Evolutionary conservation across 1,140 invertebrate species (phyloP), one percentile per base, ranked within the genome.

Genomic region (Asbolus verrucosus): DNA sequence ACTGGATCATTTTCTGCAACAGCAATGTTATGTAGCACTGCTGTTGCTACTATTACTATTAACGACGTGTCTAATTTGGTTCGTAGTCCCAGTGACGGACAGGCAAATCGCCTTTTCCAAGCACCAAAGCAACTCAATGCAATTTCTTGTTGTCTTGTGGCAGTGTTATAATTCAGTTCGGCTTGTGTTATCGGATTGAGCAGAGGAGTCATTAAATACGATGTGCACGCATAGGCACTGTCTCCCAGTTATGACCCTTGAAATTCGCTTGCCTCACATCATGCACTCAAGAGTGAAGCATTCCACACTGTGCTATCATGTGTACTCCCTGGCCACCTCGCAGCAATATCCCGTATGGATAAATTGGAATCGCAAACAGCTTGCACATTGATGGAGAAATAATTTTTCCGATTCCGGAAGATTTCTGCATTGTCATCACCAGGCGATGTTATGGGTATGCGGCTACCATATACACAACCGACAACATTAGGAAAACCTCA

Each of bases 21-120:
- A n/a, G 79, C 73, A 69, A 83, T 78, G 71, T 84, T 83, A 60
- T 83, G 81, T 6, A 84, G 65, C 0, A 84, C 80, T 41, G 75
- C 80, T 39, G 72, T 74, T 30, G 81, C 81, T 6, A 82, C 71
- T 16, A 83, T 81, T 0, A 82, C 67, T 21, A 69, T 27, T 11
- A 77, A 19, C 6, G 67, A 46, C 21, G 46, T 83, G 21, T 75
- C 33, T 1, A 81, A 11, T 68, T 80, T 76, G 0, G 77, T 9
- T 38, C 78, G 27, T n/a, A 82, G 33, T 1, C 76, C 75, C 14
- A 69, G 46, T 4, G 70, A 59, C 27, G 83, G 61, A 59, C 76
- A 74, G 5, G 80, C 74, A 75, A 84, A 84, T 24, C 81, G 41
- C 67, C 76, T 67, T 71, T 82, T 83, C 78, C 76, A 82, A 4